Percentiles rank a stretch among this genome's conserved stretches.
Conservation (phyloP, 2,113 vertebrate species). For the Seriola rivoliana region DNA sequence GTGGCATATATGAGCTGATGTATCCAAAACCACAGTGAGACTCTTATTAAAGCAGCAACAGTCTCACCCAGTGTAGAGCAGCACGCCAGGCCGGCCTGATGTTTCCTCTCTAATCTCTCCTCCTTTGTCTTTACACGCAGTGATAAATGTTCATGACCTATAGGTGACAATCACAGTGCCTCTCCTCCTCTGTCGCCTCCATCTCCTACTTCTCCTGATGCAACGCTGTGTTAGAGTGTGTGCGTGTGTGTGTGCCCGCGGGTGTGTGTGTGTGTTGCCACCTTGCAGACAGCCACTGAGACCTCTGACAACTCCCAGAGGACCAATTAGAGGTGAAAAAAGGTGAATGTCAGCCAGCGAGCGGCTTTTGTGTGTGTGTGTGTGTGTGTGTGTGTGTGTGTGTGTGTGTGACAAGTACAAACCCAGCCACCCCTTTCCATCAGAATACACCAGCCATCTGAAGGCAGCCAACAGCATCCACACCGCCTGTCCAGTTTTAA, state of each 20-base stretch:
- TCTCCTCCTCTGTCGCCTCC: slow-evolving; percentile 43
- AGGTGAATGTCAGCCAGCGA: slow-evolving; percentile 81
- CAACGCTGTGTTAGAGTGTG: slow-evolving; percentile 40
- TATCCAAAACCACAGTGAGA: not conserved
- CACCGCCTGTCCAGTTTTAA: slow-evolving; percentile 52
- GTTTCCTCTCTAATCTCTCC: slow-evolving; percentile 29
- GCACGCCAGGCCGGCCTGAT: not conserved
- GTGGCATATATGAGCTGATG: not conserved
- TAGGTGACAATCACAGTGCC: slow-evolving; percentile 55
- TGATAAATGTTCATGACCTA: slow-evolving; percentile 68
- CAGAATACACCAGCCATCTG: slow-evolving; percentile 58
- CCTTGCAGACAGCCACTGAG: slow-evolving; percentile 75
- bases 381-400: slow-evolving; percentile 40
- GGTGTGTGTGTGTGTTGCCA: slow-evolving; percentile 50
- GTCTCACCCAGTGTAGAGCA: not conserved
- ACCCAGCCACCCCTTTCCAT: slow-evolving; percentile 61
- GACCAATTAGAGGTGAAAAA: slow-evolving; percentile 86
- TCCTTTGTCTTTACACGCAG: slow-evolving; percentile 45
- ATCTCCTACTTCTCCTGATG: slow-evolving; percentile 35
- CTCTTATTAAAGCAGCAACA: slow-evolving; percentile 9
- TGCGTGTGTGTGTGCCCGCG: slow-evolving; percentile 21
- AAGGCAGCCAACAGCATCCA: slow-evolving; percentile 60
- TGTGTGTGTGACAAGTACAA: slow-evolving; percentile 57
- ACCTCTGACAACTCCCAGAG: slow-evolving; percentile 81
- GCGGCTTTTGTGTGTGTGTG: slow-evolving; percentile 44